Percentiles rank a stretch among this genome's conserved stretches.
These are phyloP conservation scores for Paralvinella palmiformis DNA, from an alignment of 1,140 invertebrate genomes.

Conservation along the genomic window DNA sequence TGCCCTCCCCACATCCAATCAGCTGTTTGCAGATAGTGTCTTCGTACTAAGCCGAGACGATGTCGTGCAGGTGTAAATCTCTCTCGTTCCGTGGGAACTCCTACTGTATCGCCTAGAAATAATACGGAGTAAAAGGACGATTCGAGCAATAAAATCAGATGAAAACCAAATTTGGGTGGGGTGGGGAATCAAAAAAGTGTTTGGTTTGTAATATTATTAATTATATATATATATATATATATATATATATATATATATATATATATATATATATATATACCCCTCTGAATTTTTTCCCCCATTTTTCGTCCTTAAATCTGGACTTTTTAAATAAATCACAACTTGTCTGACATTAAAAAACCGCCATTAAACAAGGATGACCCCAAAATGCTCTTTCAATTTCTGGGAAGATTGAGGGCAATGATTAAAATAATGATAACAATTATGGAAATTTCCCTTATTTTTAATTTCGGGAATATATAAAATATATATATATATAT, in stretches of 20 bases:
- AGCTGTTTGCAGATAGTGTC: slow-evolving; percentile 75
- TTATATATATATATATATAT: background rate
- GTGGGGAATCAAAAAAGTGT: background rate
- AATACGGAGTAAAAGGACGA: background rate
- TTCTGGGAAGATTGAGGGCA: background rate
- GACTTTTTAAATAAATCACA: background rate
- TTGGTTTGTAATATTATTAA: background rate
- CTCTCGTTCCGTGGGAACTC: slow-evolving; percentile 60
- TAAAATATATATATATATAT: no score
- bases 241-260: background rate
- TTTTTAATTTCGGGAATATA: no score
- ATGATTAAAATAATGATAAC: background rate
- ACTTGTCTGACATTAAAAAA: background rate
- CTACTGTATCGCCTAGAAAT: slow-evolving; percentile 22
- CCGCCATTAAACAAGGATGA: background rate
- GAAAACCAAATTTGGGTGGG: background rate
- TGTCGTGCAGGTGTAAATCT: slow-evolving; percentile 58
- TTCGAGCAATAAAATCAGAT: background rate
- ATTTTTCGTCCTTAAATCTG: background rate
- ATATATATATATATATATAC: background rate
- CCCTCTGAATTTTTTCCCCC: no score
- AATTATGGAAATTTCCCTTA: background rate
- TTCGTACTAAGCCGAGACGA: slow-evolving; percentile 75
- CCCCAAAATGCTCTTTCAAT: background rate
- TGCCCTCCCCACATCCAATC: slow-evolving; percentile 91